A percentile compares a stretch with the other conserved stretches of the same genome.
Evolutionary conservation across 2,113 vertebrate species (phyloP).

Genomic region (Menidia beryllina): DNA sequence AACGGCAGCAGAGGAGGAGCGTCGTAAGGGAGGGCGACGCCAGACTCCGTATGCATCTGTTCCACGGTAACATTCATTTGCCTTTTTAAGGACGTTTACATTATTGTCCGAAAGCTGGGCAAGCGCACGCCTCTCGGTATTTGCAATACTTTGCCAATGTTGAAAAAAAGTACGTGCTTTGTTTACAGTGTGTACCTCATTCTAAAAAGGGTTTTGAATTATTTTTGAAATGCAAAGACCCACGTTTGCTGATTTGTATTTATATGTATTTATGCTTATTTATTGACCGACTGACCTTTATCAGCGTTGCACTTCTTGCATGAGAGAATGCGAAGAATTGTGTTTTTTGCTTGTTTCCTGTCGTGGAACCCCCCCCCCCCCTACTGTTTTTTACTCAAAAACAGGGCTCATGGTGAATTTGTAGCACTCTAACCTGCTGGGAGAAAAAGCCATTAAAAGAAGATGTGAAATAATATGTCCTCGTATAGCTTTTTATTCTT

Average conservation of each 20-base stretch:
- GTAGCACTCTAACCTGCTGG: background rate
- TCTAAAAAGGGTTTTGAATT: constrained; percentile 8
- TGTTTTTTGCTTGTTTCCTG: too few species aligned
- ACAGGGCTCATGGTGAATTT: too few species aligned
- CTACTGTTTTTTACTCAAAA: too few species aligned
- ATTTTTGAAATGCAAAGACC: constrained; percentile 26
- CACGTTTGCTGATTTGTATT: constrained; percentile 17
- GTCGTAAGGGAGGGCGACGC: background rate
- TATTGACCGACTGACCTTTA: constrained; percentile 18
- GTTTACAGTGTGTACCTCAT: constrained; percentile 25
- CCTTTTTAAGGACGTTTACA: constrained; percentile 7
- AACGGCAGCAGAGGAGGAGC: background rate
- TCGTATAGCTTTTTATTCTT: background rate
- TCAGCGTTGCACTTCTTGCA: background rate
- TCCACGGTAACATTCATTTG: background rate
- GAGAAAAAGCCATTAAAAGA: constrained; percentile 46
- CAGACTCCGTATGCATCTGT: background rate
- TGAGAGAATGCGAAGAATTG: too few species aligned
- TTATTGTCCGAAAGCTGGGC: constrained; percentile 3
- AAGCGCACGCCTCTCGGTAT: background rate
- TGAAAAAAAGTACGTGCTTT: background rate
- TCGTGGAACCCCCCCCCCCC: too few species aligned
- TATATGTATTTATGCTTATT: constrained; percentile 11
- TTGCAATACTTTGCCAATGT: background rate
- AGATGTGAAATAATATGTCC: constrained; percentile 5